Evolutionary conservation across 2,888 invertebrate genomes (phyloP).

Genomic region (Cantharis flavilabris): DNA sequence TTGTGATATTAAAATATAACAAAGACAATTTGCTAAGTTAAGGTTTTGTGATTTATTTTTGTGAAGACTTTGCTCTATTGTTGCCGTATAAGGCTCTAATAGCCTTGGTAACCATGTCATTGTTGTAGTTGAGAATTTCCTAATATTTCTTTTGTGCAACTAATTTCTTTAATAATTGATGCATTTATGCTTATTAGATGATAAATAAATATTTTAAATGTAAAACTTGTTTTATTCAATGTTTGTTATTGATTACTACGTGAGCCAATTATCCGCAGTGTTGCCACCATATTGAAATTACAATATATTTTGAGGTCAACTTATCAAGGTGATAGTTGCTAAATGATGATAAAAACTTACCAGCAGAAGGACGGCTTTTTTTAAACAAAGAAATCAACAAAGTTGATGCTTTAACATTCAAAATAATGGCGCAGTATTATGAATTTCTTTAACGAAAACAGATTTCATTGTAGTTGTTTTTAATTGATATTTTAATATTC

Average conservation of each 20-base stretch:
- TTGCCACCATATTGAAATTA: not conserved
- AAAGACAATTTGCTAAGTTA: constrained; percentile 14
- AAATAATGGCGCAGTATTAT: not conserved
- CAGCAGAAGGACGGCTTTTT: not conserved
- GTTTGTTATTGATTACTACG: not conserved
- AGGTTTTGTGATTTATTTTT: constrained; percentile 14
- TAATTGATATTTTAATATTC: not conserved
- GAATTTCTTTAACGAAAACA: too few species aligned
- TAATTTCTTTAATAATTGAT: constrained; percentile 9
- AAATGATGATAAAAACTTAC: not conserved
- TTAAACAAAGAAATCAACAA: not conserved
- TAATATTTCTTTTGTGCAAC: not conserved
- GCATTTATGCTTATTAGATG: constrained; percentile 14
- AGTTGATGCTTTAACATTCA: not conserved
- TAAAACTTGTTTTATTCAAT: not conserved
- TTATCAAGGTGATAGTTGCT: not conserved
- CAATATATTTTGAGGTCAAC: not conserved
- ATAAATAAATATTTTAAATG: constrained; percentile 6
- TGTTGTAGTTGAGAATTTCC: not conserved
- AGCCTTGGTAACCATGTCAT: constrained; percentile 4
- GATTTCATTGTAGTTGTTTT: not conserved
- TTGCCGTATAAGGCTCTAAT: constrained; percentile 1
- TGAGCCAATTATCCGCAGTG: not conserved
- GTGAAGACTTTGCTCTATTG: not conserved
- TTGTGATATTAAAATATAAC: constrained; percentile 10